Evolutionary conservation across 2,888 invertebrate species (phyloP).

Genomic region (Euplexia lucipara): DNA sequence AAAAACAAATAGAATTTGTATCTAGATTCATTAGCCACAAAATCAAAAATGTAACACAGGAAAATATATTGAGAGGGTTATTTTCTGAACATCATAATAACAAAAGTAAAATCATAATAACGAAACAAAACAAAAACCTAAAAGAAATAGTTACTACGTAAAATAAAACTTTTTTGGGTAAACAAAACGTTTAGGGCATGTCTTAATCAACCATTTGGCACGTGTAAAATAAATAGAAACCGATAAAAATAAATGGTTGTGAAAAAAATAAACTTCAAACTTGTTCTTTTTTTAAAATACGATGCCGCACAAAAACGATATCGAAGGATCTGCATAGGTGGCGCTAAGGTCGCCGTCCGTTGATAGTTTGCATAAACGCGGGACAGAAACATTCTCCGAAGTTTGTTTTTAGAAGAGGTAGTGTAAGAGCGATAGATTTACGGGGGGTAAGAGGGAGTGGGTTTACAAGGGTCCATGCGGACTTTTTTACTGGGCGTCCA

Average conservation of each 20-base stretch:
- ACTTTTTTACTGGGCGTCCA: constrained; percentile 32
- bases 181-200: too few relatives aligned
- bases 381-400: constrained; percentile 39
- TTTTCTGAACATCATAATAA: too few relatives aligned
- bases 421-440: constrained; percentile 50
- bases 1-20: too few relatives aligned
- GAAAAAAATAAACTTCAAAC: not conserved
- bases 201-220: too few relatives aligned
- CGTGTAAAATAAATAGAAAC: not conserved
- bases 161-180: too few relatives aligned
- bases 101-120: too few relatives aligned
- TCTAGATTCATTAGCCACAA: too few relatives aligned
- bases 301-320: constrained; percentile 12
- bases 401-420: constrained; percentile 47
- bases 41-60: too few relatives aligned
- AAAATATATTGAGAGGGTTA: too few relatives aligned
- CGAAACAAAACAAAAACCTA: too few relatives aligned
- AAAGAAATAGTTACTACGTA: too few relatives aligned
- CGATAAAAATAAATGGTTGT: not conserved
- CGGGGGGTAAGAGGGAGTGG: not conserved
- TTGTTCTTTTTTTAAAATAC: constrained; percentile 1
- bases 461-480: constrained; percentile 8
- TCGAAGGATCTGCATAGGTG: constrained; percentile 34
- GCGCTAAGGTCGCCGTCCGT: constrained; percentile 43
- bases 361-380: constrained; percentile 51